Evolutionary conservation across 2,113 vertebrate species (phyloP).

Genomic region (Nyctereutes procyonoides): DNA sequence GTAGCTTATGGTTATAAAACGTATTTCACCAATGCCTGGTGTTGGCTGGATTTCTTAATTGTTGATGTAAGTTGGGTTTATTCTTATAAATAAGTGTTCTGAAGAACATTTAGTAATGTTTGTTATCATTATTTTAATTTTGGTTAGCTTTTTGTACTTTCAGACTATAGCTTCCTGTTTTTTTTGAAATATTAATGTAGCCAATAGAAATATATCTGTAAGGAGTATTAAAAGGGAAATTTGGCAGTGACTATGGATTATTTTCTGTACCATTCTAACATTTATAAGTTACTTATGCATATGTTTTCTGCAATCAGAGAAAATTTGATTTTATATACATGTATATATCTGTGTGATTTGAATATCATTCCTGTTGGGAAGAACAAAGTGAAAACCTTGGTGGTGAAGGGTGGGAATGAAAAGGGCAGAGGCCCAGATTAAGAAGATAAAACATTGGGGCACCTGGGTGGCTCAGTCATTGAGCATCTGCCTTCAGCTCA

Average conservation of each 20-base stretch:
- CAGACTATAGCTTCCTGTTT: background rate
- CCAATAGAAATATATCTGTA: background rate
- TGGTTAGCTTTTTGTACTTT: slow-evolving; percentile 18
- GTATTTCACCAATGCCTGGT: slow-evolving; percentile 99
- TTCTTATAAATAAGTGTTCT: slow-evolving; percentile 12
- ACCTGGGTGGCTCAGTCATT: too few species aligned
- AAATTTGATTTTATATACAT: background rate
- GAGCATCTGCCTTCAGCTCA: too few species aligned
- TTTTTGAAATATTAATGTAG: background rate
- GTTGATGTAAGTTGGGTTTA: slow-evolving; percentile 92
- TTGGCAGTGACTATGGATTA: background rate
- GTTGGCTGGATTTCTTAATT: slow-evolving; percentile 99
- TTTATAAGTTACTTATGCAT: background rate
- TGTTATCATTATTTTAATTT: slow-evolving; percentile 9
- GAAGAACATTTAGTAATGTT: background rate
- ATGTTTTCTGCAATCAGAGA: background rate
- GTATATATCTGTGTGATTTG: background rate
- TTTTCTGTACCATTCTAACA: background rate
- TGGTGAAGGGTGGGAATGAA: background rate
- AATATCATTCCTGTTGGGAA: background rate
- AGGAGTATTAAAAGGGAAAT: background rate
- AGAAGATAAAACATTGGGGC: background rate
- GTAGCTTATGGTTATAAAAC: slow-evolving; percentile 97
- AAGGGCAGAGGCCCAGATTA: background rate
- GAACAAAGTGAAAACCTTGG: background rate